Evolutionary conservation across 2,797 vertebrate genomes (phyloP).

Genomic region (Otus scops): DNA sequence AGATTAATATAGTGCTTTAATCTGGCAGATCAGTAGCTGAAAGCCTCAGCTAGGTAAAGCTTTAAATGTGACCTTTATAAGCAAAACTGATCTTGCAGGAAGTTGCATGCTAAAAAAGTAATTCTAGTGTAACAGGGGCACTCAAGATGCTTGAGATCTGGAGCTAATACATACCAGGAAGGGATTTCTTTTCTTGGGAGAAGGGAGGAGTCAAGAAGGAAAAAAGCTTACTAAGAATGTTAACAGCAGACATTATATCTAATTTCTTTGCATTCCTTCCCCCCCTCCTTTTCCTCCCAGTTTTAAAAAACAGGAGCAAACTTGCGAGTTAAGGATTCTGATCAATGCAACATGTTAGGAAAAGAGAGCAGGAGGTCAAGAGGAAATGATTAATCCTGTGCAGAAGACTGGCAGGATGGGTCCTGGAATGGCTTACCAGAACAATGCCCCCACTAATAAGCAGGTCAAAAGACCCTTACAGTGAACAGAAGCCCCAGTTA

Average conservation of each 20-base stretch:
- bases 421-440: conserved; percentile 59
- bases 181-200: conserved; percentile 54
- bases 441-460: conserved; percentile 61
- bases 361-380: conserved; percentile 74
- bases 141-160: conserved; percentile 46
- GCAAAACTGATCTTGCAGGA: conserved; percentile 49
- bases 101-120: conserved; percentile 2
- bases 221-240: conserved; percentile 58
- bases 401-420: conserved; percentile 69
- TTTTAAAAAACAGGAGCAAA: conserved; percentile 63
- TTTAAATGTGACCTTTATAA: conserved; percentile 46
- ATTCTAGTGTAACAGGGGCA: conserved; percentile 43
- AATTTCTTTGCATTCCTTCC: conserved; percentile 59
- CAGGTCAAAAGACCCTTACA: conserved; percentile 59
- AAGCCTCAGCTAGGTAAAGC: not conserved
- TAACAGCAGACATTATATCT: conserved; percentile 64
- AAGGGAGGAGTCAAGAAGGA: conserved; percentile 31
- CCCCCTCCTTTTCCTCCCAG: conserved; percentile 54
- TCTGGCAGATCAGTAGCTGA: not conserved
- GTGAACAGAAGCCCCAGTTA: conserved; percentile 46
- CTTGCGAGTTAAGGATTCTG: conserved; percentile 70
- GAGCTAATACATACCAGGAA: conserved; percentile 60
- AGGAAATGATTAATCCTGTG: conserved; percentile 79
- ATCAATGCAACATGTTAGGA: conserved; percentile 79
- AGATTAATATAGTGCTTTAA: not conserved